A percentile compares a stretch with the other conserved stretches of the same genome.
Evolutionary conservation across 1,140 invertebrate genomes (phyloP).

Genomic region (Drosophila pandora): DNA sequence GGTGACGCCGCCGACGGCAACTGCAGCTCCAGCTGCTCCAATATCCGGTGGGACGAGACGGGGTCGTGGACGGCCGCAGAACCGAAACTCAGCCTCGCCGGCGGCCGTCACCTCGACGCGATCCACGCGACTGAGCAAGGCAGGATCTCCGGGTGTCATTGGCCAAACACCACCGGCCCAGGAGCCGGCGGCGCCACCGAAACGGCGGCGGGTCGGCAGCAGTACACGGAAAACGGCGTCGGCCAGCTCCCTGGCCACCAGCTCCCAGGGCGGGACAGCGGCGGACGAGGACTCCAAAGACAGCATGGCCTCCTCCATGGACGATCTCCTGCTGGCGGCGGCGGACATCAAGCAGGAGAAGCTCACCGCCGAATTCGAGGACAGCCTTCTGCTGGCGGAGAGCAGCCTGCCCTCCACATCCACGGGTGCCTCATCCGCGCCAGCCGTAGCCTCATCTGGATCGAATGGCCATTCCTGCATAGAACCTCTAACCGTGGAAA

Average conservation of each 20-base stretch:
- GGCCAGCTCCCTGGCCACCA: slow-evolving; percentile 51
- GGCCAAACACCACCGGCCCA: slow-evolving; percentile 22
- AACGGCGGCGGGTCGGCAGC: slow-evolving; percentile 56
- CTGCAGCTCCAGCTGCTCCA: slow-evolving; percentile 26
- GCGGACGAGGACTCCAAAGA: slow-evolving; percentile 80
- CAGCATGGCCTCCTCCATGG: slow-evolving; percentile 75
- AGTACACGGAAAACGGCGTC: slow-evolving; percentile 58
- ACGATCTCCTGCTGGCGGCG: slow-evolving; percentile 62
- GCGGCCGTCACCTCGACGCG: slow-evolving; percentile 46
- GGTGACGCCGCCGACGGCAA: neutral
- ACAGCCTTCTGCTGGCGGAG: slow-evolving; percentile 30
- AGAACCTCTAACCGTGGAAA: slow-evolving; percentile 65
- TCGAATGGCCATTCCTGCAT: slow-evolving; percentile 51
- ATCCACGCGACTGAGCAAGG: slow-evolving; percentile 71
- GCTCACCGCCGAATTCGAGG: slow-evolving; percentile 55
- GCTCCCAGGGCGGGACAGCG: slow-evolving; percentile 36
- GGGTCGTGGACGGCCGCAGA: slow-evolving; percentile 57
- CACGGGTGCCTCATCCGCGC: slow-evolving; percentile 8
- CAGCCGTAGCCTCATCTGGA: neutral
- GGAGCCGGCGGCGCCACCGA: slow-evolving; percentile 44
- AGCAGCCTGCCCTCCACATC: slow-evolving; percentile 31
- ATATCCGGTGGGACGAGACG: slow-evolving; percentile 34
- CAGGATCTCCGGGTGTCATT: slow-evolving; percentile 57
- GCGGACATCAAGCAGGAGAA: slow-evolving; percentile 73
- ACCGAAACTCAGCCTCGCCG: slow-evolving; percentile 26